Evolutionary conservation across 2,888 invertebrate species (phyloP), one percentile per base, ranked within the genome.

Genomic region (Melipona bicolor): DNA sequence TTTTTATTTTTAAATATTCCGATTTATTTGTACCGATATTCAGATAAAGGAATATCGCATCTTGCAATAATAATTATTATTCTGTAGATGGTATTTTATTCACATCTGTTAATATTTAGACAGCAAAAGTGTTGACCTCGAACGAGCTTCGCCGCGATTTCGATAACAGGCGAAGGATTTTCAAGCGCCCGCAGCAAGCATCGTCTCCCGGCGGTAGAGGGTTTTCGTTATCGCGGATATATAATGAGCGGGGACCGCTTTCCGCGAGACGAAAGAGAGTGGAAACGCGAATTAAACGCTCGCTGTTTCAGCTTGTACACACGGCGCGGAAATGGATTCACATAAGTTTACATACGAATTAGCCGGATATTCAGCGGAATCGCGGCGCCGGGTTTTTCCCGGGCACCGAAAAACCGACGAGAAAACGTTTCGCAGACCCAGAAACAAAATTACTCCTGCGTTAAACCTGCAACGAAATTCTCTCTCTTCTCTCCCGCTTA

Each of bases 281-380:
- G 56, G 73, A 79, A 79, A 70, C 70, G 68, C 73, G 67, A 65
- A 74, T 79, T 73, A 74, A 81, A 74, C 73, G 56, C 19, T 36
- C 69, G 27, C 24, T 27, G 52, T 52, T 67, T 71, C 27, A n/a
- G 54, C 72, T 54, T 54, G 68, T 49, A 61, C 56, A 56, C 68
- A n/a, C 50, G 67, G n/a, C 4, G 11, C 52, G 56, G 56, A 50
- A 75, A 79, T 75, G 75, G 52, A 69, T 69, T 75, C 69, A 32
- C 59, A 74, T 56, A 74, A 69, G 70, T 79, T 79, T 79, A 62
- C 73, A 52, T 73, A 73, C 67, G 69, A 68, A 73, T 79, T 81
- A 79, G 27, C 50, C 56, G 69, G 32, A 79, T 81, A 74, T 70
- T 71, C 64, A 69, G 69, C 49, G 56, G 68, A 69, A 81, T 69